Percentiles rank a stretch among this genome's conserved stretches.
phyloP scores from a whole-genome alignment of 2,113 vertebrate species.

The Etheostoma spectabile region DNA sequence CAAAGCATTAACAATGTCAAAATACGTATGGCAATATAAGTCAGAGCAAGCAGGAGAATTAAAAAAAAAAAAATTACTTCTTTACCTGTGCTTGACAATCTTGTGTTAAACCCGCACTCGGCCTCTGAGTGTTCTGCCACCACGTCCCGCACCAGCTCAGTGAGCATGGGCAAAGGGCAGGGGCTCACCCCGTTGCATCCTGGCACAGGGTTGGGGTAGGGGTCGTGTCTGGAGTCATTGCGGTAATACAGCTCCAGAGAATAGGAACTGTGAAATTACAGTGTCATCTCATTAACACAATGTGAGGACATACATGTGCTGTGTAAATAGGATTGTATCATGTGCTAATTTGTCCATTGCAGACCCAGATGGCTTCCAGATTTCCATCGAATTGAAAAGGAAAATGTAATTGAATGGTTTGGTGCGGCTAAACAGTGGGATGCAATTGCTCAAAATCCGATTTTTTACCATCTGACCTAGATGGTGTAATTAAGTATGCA shows the following conservation, averaged over 20 bases:
- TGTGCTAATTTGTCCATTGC: slow-evolving; percentile 45
- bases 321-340: slow-evolving; percentile 40
- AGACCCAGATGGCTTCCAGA: slow-evolving; percentile 33
- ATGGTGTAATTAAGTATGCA: slow-evolving; percentile 56
- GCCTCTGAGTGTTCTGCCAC: slow-evolving; percentile 84
- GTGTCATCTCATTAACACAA: slow-evolving; percentile 36
- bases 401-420: slow-evolving; percentile 17
- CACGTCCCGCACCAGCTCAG: slow-evolving; percentile 83
- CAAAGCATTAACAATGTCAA: neutral
- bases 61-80: neutral
- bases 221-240: slow-evolving; percentile 83
- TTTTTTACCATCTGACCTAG: slow-evolving; percentile 53
- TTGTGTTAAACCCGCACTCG: slow-evolving; percentile 80
- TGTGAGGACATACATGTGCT: slow-evolving; percentile 46
- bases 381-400: slow-evolving; percentile 22
- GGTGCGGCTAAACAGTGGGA: slow-evolving; percentile 13
- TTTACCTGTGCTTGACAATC: slow-evolving; percentile 68
- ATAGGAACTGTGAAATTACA: slow-evolving; percentile 74
- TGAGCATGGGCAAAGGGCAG: slow-evolving; percentile 87
- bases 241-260: slow-evolving; percentile 88
- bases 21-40: neutral
- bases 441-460: slow-evolving; percentile 29
- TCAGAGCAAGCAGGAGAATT: neutral
- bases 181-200: slow-evolving; percentile 83
- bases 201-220: slow-evolving; percentile 84